phyloP scores from a whole-genome alignment of 37 sponge, comb jelly and placozoan genomes.

The Agelas oroides region DNA sequence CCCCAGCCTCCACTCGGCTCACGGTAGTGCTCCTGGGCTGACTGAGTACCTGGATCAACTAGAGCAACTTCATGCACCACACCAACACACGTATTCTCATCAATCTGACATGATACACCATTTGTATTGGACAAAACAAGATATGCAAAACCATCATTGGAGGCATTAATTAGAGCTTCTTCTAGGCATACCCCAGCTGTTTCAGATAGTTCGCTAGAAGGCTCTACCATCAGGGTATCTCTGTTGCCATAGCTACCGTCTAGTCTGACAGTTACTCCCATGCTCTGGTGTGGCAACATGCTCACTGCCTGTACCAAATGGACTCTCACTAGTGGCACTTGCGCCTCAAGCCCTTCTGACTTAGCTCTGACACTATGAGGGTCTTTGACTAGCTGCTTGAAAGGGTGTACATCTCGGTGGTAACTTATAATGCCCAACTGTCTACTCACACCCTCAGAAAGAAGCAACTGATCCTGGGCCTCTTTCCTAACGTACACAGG shows the following conservation, averaged over 20 bases:
- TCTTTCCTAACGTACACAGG: constrained; percentile 12
- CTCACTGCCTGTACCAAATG: constrained; percentile 15
- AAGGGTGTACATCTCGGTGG: neutral
- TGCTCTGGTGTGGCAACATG: constrained; percentile 22
- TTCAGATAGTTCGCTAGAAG: neutral
- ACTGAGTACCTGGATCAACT: neutral
- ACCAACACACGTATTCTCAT: neutral
- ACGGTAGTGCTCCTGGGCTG: neutral
- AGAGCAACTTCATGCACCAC: neutral
- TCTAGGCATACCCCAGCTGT: neutral
- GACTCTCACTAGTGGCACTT: constrained; percentile 23
- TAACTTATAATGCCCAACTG: constrained; percentile 1
- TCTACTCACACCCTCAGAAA: constrained; percentile 7
- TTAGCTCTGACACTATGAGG: neutral
- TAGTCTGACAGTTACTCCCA: constrained; percentile 16
- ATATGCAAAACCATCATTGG: neutral
- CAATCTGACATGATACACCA: constrained; percentile 10
- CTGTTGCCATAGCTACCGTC: neutral
- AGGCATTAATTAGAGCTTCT: constrained; percentile 2
- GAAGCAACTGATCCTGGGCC: neutral
- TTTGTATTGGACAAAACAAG: neutral
- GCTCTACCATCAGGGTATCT: neutral
- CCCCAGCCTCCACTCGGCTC: neutral
- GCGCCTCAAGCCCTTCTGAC: neutral
- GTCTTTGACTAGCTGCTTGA: constrained; percentile 5